phyloP scores from a whole-genome alignment of 2,888 invertebrate genomes.

The Sinopyrophorus schimmeli region DNA sequence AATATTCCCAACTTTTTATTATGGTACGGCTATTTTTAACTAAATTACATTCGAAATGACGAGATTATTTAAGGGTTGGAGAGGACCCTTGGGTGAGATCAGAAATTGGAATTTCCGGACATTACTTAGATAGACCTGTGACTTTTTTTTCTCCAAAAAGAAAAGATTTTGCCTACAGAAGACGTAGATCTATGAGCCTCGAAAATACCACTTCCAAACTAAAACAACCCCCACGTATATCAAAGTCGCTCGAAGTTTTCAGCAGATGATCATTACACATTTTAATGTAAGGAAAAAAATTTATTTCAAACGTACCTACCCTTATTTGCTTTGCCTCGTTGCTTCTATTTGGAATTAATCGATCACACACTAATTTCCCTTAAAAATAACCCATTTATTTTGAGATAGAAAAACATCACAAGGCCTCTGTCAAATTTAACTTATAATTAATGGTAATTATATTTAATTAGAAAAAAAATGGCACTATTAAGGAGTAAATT shows the following conservation, averaged over 20 bases:
- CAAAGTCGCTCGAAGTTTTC: not conserved
- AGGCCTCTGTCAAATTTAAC: conserved; percentile 18
- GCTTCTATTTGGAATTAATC: too few species aligned
- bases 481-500: too few species aligned
- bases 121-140: conserved; percentile 60
- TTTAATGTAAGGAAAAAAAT: too few species aligned
- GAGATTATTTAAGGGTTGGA: conserved; percentile 57
- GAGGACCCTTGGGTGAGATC: conserved; percentile 62
- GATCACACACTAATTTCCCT: too few species aligned
- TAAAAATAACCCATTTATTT: conserved; percentile 11
- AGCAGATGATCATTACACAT: too few species aligned
- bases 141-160: conserved; percentile 36
- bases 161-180: conserved; percentile 43
- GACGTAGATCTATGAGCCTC: conserved; percentile 47
- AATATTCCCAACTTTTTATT: conserved; percentile 48
- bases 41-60: not conserved
- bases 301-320: too few species aligned
- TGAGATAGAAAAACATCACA: conserved; percentile 5
- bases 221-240: not conserved
- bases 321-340: too few species aligned
- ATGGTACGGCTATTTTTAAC: conserved; percentile 41
- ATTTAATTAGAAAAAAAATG: too few species aligned
- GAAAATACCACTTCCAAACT: conserved; percentile 33
- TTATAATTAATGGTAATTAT: too few species aligned
- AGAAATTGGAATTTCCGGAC: conserved; percentile 65